Conservation (phyloP, 1,140 invertebrate genomes). For the Lucilia sericata region DNA sequence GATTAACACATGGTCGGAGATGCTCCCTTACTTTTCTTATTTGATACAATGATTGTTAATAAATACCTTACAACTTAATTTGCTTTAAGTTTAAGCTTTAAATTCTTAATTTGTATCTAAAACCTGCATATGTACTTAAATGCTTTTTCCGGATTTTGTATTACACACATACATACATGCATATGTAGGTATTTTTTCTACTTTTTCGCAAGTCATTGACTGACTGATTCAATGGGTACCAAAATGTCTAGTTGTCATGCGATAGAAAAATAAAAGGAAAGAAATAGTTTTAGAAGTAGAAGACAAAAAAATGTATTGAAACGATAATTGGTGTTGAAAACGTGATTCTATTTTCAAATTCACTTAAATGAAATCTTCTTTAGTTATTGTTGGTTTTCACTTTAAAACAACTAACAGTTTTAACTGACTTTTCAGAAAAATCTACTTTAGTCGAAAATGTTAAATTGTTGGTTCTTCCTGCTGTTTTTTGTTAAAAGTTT, state of each 20-base stretch:
- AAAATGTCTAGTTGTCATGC: background rate
- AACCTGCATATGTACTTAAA: too few relatives aligned
- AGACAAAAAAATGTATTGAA: background rate
- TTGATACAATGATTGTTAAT: too few relatives aligned
- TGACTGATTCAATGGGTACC: too few relatives aligned
- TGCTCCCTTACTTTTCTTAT: too few relatives aligned
- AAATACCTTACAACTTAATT: too few relatives aligned
- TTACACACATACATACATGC: too few relatives aligned
- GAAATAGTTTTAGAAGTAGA: background rate
- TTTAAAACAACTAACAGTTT: background rate
- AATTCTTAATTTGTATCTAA: too few relatives aligned
- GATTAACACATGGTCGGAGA: too few relatives aligned
- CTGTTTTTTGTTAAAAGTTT: background rate
- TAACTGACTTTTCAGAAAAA: background rate
- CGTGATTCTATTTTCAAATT: background rate
- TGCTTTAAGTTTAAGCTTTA: too few relatives aligned
- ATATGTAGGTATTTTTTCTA: too few relatives aligned
- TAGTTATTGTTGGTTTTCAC: background rate
- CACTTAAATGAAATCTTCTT: background rate
- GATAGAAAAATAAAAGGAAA: background rate
- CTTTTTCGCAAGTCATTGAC: too few relatives aligned
- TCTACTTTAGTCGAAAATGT: background rate
- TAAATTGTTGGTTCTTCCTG: background rate
- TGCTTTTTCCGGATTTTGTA: too few relatives aligned
- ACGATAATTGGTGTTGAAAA: constrained; percentile 16